Evolutionary conservation across 2,797 vertebrate species (phyloP), one percentile per base, ranked within the genome.

Genomic region (Microctenopoma stevenorrisi): DNA sequence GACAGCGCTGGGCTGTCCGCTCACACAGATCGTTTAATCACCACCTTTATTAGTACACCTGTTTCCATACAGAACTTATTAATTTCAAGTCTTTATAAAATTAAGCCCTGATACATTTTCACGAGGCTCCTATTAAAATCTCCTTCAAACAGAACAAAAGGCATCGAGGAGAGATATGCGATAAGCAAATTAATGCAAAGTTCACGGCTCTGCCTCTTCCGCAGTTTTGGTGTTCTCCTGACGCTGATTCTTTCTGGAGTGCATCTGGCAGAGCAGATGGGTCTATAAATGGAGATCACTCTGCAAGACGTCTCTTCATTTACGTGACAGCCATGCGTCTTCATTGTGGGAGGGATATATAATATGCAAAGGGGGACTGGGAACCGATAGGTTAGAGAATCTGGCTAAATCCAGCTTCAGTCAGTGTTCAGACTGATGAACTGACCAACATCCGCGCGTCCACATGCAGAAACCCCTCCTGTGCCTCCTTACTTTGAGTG

Each of bases 241-340:
- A 84, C 76, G 59, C 82, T 77, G 87, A 87, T 86, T 78, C 81
- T 84, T 84, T 80, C 77, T 84, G 81, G 76, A 86, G 74, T 76
- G 74, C 25, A 78, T 77, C 87, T 87, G 78, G 79, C 69, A 64
- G 73, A 90, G 87, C 91, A 94, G 91, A 93, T 88, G 89, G 85
- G 83, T 84, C 84, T 80, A 87, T 92, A 92, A 91, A 92, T 89
- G 86, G 87, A 90, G 89, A 90, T 93, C 88, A 82, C 81, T 90
- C 87, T 81, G 87, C 61, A 74, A 92, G 87, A 90, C 89, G 85
- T 91, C 87, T 88, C 85, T 87, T 91, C 89, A 83, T 90, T 86
- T 89, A 89, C 75, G 79, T 88, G 83, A 86, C 83, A 86, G 64
- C 77, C 83, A 86, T 91, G 81, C 76, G 87, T 87, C 88, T 87